Base-by-base conservation (phyloP, 2,888 invertebrate species). In the Neoscelio sp. region DNA sequence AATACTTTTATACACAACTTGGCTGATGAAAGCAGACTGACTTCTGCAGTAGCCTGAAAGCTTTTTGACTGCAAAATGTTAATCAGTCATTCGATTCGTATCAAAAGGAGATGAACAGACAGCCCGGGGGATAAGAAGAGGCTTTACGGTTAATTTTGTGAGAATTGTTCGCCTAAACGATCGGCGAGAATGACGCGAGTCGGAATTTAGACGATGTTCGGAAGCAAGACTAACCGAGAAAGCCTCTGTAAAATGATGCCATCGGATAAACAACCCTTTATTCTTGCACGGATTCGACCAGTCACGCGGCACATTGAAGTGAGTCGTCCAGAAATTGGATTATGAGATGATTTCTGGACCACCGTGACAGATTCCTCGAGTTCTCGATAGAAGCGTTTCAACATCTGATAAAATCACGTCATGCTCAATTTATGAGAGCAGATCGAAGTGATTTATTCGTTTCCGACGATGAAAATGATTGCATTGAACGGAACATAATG, bases 201-300 rank as follows among this genome's bases (percentile, higher is more conserved):
- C 6, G 30, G 58, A 58, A 70, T 60, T 40, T 13, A 13, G 58
- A 70, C 12, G 50, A 52, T 13, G 52, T 60, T 71, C 70, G 70
- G 70, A 60, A 71, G 70, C 70, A 52, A 44, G 60, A 52, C 52
- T 52, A 60, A 70, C 12, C 13, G 42, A 60, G 30, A 17, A n/a
- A 30, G 46, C 20, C 46, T 18, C 44, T 12, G 58, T 18, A 28
- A 62, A 58, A 46, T 17, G 62, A 67, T 52, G 30, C 40, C 46
- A 10, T 12, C 44, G 60, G 67, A 77, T 65, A 77, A 77, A 58
- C 58, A 77, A 60, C 44, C 56, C 46, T 70, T 58, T 71, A 70
- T 71, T 71, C 71, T 52, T 52, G 35, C 35, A 48, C 28, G 35
- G 40, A 38, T 71, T 65, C 20, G 58, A n/a, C 77, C 23, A 77